These are phyloP conservation scores for Drosophila maculinotata DNA, from an alignment of 2,888 invertebrate genomes.

Conservation along the genomic window DNA sequence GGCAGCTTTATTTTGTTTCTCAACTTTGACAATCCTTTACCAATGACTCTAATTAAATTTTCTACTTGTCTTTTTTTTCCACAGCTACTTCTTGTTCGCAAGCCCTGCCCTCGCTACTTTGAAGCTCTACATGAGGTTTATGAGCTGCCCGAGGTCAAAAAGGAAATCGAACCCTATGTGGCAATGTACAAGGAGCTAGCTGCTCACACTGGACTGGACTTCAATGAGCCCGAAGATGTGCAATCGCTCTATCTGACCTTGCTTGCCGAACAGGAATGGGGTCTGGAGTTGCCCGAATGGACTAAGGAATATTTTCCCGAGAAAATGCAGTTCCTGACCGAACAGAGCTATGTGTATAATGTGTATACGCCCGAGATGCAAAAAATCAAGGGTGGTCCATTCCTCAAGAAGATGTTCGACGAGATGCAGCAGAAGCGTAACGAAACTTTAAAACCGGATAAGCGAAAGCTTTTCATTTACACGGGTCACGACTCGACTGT, in stretches of 20 bases:
- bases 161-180: constrained; percentile 85
- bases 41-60: too few relatives aligned
- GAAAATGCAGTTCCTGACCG: constrained; percentile 86
- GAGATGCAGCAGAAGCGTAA: constrained; percentile 87
- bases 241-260: constrained; percentile 89
- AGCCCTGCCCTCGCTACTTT: constrained; percentile 88
- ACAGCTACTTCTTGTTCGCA: constrained; percentile 88
- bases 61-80: background rate
- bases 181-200: constrained; percentile 86
- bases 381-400: constrained; percentile 88
- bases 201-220: constrained; percentile 86
- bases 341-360: constrained; percentile 87
- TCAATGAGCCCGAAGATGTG: constrained; percentile 88
- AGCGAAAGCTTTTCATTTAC: constrained; percentile 88
- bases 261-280: constrained; percentile 87
- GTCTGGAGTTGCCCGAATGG: constrained; percentile 88
- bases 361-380: constrained; percentile 87
- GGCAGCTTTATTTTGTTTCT: too few relatives aligned
- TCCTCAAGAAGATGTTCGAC: constrained; percentile 87
- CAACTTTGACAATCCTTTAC: too few relatives aligned
- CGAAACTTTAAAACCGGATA: constrained; percentile 84
- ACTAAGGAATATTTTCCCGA: constrained; percentile 87
- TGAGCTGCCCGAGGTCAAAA: constrained; percentile 85
- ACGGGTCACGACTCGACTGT: constrained; percentile 91
- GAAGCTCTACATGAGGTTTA: constrained; percentile 86